Percentiles rank a stretch among this genome's conserved stretches.
These are phyloP conservation scores for Ochotona curzoniae DNA, from an alignment of 2,113 vertebrate species.

Conservation along the genomic window DNA sequence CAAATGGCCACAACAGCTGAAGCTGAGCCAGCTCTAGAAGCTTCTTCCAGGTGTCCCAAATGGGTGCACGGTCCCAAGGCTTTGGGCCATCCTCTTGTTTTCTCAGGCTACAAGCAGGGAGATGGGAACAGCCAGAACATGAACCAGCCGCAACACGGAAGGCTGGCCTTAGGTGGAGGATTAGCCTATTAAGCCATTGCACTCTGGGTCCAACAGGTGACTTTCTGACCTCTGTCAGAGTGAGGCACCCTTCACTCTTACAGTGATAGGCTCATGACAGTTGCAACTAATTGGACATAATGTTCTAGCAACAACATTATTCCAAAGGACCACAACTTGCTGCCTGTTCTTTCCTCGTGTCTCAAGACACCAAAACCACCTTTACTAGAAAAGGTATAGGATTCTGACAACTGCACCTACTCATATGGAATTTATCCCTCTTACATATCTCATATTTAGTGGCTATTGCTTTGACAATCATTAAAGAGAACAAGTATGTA, in stretches of 20 bases:
- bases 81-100: too few relatives aligned
- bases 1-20: too few relatives aligned
- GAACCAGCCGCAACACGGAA: too few relatives aligned
- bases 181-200: too few relatives aligned
- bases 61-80: too few relatives aligned
- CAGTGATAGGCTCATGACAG: neutral
- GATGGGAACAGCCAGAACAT: too few relatives aligned
- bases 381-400: neutral
- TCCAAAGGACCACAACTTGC: neutral
- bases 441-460: neutral
- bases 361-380: neutral
- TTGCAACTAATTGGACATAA: neutral
- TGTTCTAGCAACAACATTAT: slow-evolving; percentile 31
- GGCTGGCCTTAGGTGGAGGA: too few relatives aligned
- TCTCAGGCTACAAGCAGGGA: too few relatives aligned
- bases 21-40: too few relatives aligned
- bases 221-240: neutral
- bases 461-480: neutral
- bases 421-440: neutral
- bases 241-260: neutral
- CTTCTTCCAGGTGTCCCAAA: too few relatives aligned
- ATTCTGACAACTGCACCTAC: neutral
- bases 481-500: neutral
- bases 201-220: neutral
- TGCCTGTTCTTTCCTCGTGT: neutral